Conservation (phyloP, 2,113 vertebrate genomes). For the Elanus axillaris region DNA sequence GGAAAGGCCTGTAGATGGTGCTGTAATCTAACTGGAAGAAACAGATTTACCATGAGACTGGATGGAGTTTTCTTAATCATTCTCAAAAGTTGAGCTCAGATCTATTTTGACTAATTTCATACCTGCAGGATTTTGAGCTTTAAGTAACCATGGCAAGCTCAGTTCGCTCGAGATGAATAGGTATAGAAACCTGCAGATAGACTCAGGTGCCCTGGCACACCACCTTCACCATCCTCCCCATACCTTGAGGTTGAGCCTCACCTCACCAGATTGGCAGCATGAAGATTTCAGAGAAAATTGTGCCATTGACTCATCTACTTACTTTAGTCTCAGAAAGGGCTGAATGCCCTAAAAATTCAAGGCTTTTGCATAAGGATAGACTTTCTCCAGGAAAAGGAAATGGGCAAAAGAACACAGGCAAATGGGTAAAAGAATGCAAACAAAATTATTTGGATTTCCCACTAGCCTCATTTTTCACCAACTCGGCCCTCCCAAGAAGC, state of each 20-base stretch:
- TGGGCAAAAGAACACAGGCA: neutral
- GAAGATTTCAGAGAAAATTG: neutral
- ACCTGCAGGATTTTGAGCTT: neutral
- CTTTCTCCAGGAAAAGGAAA: neutral
- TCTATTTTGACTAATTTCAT: neutral
- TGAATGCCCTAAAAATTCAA: neutral
- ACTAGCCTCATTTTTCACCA: neutral
- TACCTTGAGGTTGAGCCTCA: neutral
- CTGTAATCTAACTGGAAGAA: conserved; percentile 51
- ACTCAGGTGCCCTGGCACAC: neutral
- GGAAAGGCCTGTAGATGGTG: conserved; percentile 69
- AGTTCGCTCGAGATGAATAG: neutral
- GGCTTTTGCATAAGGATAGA: neutral
- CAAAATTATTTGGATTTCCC: neutral
- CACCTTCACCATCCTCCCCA: neutral
- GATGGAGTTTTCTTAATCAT: neutral
- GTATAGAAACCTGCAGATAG: neutral
- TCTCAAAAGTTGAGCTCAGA: neutral
- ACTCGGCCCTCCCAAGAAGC: neutral
- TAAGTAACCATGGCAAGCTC: neutral
- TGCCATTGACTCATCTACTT: neutral
- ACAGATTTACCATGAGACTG: neutral
- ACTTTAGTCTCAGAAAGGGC: neutral
- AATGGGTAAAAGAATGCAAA: neutral
- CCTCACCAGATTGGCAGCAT: neutral